Evolutionary conservation across 2,113 vertebrate species (phyloP).

Genomic region (Pluvianellus socialis): DNA sequence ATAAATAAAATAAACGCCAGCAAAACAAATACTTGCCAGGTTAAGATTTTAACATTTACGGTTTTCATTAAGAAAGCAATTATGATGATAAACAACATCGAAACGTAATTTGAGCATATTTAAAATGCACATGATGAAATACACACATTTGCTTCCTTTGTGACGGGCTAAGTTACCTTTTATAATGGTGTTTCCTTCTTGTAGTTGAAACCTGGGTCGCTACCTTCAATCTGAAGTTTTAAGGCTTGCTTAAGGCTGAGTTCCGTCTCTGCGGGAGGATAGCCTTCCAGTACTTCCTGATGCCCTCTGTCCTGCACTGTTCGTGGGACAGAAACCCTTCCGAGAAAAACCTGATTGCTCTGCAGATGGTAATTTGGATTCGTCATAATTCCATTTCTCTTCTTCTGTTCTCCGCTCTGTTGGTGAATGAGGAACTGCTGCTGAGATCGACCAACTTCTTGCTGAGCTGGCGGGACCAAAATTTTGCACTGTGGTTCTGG

Average conservation of each 20-base stretch:
- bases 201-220: constrained; percentile 93
- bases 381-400: constrained; percentile 96
- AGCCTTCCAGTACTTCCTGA: constrained; percentile 91
- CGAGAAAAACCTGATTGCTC: constrained; percentile 93
- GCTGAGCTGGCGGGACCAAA: constrained; percentile 79
- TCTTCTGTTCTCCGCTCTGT: constrained; percentile 90
- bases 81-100: rapidly evolving
- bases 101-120: background rate
- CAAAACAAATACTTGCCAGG: background rate
- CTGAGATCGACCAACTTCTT: constrained; percentile 81
- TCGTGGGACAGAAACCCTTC: constrained; percentile 90
- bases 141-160: background rate
- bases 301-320: constrained; percentile 86
- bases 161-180: constrained; percentile 74
- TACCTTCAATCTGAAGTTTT: constrained; percentile 94
- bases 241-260: constrained; percentile 98
- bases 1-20: background rate
- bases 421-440: constrained; percentile 91
- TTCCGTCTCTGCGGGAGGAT: constrained; percentile 90
- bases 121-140: background rate
- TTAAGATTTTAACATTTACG: background rate
- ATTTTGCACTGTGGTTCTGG: constrained; percentile 86
- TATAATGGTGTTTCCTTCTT: constrained; percentile 98
- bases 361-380: constrained; percentile 98
- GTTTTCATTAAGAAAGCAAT: background rate